Evolutionary conservation across 1,140 invertebrate genomes (phyloP), one percentile per base, ranked within the genome.

Genomic region (Leptopilina clavipes): DNA sequence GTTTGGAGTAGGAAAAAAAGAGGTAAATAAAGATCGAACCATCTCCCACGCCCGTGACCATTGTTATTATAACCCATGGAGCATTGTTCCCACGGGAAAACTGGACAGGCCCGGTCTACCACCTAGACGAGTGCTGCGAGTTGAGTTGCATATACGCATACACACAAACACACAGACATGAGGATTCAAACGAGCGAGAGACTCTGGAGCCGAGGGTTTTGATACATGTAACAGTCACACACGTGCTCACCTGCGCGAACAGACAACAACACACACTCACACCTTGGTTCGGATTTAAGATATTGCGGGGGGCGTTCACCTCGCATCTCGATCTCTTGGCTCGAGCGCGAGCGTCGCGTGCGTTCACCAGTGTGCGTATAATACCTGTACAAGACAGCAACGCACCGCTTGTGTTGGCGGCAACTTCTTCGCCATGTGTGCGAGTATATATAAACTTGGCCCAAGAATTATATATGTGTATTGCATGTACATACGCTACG

Each of bases 21-120:
- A 52, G 82, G 83, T 86, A 87, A 87, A 86, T 86, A 87, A 86
- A 86, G 84, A 85, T 85, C 78, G 84, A 85, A 80, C 79, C 81
- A 81, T 83, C 85, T 85, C 86, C 81, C 85, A 86, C 86, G 83
- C 82, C 82, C 82, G 82, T 83, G 80, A 84, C 79, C 83, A 86
- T 86, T 85, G 85, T 86, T 87, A 87, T 86, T 87, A 86, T 86
- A 86, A 85, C 83, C 85, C 81, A 78, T 84, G 84, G 86, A 82
- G 86, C 86, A 86, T 86, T 87, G 85, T 88, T 86, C 86, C 85
- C 84, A 87, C 86, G 86, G 85, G 86, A 88, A 88, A 86, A 87
- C 82, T 86, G 85, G 85, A 86, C 85, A 84, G 84, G 81, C 76
- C 82, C 80, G 82, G 82, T 84, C 81, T 82, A 83, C 83, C 81